phyloP scores from a whole-genome alignment of 2,888 invertebrate species.

The Platycnemis pennipes region DNA sequence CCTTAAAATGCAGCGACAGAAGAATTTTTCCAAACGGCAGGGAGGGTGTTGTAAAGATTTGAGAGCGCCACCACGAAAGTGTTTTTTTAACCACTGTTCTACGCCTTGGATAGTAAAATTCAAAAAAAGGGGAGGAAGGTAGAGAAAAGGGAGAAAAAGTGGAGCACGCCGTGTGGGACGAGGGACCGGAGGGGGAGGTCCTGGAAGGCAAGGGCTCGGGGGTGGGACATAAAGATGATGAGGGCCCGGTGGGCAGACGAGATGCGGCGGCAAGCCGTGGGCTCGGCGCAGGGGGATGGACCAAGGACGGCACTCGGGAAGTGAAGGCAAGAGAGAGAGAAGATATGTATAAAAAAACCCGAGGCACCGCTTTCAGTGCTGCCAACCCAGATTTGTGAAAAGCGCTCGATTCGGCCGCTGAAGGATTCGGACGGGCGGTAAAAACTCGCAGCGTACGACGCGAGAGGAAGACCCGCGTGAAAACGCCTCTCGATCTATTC shows the following conservation, averaged over 20 bases:
- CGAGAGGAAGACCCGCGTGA: neutral
- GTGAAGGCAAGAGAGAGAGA: too few relatives aligned
- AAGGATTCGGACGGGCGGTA: neutral
- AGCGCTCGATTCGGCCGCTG: neutral
- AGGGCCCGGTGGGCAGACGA: neutral
- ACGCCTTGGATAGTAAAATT: too few relatives aligned
- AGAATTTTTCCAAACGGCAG: too few relatives aligned
- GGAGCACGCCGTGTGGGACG: neutral
- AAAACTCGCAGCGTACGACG: neutral
- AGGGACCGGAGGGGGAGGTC: neutral
- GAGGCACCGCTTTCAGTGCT: neutral
- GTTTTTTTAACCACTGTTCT: too few relatives aligned
- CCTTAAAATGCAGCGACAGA: too few relatives aligned
- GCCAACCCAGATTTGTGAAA: conserved; percentile 8
- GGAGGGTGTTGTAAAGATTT: too few relatives aligned
- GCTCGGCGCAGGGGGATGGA: neutral
- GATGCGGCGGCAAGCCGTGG: neutral
- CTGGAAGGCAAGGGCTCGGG: neutral
- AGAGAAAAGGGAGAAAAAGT: neutral
- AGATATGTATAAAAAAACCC: neutral
- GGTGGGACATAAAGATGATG: conserved; percentile 43
- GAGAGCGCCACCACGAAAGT: too few relatives aligned
- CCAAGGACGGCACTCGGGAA: neutral
- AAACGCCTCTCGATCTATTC: neutral
- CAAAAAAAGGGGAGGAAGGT: neutral